Conservation (phyloP, 2,113 vertebrate species). For the Orthochromis indermauri region DNA sequence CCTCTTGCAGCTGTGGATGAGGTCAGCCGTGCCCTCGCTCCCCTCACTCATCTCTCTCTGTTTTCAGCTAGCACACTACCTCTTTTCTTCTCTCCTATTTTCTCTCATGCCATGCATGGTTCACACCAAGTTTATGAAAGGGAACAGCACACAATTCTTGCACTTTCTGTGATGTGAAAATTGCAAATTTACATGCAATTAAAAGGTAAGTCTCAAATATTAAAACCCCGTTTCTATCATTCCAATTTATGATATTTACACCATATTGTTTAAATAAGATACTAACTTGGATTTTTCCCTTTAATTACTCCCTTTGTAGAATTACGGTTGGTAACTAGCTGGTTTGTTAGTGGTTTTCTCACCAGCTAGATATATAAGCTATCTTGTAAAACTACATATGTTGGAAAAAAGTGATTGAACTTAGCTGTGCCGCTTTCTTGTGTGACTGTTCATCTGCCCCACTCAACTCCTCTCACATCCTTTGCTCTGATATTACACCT, state of each 20-base stretch:
- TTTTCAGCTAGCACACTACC: conserved; percentile 27
- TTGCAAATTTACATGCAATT: background rate
- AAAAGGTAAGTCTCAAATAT: background rate
- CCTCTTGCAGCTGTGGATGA: conserved; percentile 55
- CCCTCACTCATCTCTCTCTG: conserved; percentile 15
- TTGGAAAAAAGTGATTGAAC: background rate
- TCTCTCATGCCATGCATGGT: background rate
- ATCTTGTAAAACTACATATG: background rate
- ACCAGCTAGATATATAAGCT: background rate
- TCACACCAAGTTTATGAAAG: background rate
- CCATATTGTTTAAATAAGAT: background rate
- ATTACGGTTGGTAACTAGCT: background rate
- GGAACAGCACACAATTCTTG: background rate
- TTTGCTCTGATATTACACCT: background rate
- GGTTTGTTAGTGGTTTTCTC: background rate
- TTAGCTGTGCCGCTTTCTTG: background rate
- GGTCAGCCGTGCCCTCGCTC: conserved; percentile 19
- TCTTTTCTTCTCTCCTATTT: conserved; percentile 22
- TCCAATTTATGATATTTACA: background rate
- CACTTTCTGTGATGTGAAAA: background rate
- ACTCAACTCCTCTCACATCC: background rate
- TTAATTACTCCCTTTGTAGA: background rate
- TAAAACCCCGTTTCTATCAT: background rate
- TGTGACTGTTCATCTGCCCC: background rate
- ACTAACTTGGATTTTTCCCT: background rate